These are phyloP conservation scores for Etheostoma cragini DNA, from an alignment of 2,113 vertebrate species.

Conservation along the genomic window DNA sequence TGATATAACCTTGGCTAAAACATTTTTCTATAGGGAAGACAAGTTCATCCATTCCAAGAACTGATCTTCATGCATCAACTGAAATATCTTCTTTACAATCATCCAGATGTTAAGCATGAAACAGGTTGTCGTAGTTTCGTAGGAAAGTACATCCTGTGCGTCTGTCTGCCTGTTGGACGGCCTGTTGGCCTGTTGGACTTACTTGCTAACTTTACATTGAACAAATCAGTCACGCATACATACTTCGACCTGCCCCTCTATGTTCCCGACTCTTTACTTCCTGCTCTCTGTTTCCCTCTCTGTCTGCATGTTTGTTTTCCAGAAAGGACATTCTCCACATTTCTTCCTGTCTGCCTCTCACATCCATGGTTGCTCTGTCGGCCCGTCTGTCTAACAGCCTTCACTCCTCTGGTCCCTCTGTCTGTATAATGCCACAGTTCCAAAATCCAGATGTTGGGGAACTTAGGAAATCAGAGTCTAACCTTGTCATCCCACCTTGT, in stretches of 20 bases:
- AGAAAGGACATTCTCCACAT: conserved; percentile 3
- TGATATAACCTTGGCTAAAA: background rate
- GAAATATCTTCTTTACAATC: conserved; percentile 30
- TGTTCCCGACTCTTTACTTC: no score
- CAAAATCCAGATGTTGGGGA: conserved; percentile 63
- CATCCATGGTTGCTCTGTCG: background rate
- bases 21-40: no score
- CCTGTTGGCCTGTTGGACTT: conserved; percentile 8
- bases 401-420: conserved; percentile 12
- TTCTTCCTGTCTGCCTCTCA: conserved; percentile 9
- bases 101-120: conserved; percentile 54
- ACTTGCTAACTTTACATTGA: conserved; percentile 9
- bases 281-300: background rate
- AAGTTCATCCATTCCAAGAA: no score
- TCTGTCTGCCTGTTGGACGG: conserved; percentile 21
- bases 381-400: conserved; percentile 9
- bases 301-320: background rate
- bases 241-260: conserved; percentile 16
- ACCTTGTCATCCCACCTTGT: conserved; percentile 7
- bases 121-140: conserved; percentile 6
- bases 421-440: conserved; percentile 3
- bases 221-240: conserved; percentile 7
- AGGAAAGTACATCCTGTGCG: conserved; percentile 21
- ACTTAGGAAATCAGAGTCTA: conserved; percentile 12
- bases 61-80: background rate